These are phyloP conservation scores for Dascyllus trimaculatus DNA, from an alignment of 2,113 vertebrate genomes.

Conservation along the genomic window DNA sequence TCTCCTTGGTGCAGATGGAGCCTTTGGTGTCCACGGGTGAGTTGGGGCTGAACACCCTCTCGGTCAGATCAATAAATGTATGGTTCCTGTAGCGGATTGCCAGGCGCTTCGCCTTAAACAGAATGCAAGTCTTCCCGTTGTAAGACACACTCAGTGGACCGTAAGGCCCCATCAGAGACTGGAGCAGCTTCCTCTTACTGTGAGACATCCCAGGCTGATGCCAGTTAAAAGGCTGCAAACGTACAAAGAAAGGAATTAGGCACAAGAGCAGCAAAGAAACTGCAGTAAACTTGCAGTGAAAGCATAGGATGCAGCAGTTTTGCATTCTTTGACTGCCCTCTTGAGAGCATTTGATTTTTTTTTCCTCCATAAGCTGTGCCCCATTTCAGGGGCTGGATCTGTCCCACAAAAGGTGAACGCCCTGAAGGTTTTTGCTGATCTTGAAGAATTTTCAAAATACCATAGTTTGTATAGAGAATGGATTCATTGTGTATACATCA, in stretches of 20 bases:
- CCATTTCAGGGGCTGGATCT: conserved; percentile 10
- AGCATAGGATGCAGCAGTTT: conserved; percentile 2
- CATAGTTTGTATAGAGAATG: no score
- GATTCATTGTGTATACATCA: neutral
- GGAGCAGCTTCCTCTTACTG: conserved; percentile 84
- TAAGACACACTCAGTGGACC: conserved; percentile 89
- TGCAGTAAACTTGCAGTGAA: conserved; percentile 1
- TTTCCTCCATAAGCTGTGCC: neutral
- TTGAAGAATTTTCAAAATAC: neutral
- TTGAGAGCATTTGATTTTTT: conserved; percentile 17
- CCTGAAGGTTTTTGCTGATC: neutral
- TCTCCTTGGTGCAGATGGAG: conserved; percentile 93
- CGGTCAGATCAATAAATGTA: conserved; percentile 91
- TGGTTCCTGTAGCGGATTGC: conserved; percentile 92
- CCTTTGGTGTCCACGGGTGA: conserved; percentile 89
- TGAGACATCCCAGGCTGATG: conserved; percentile 79
- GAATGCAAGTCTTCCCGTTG: conserved; percentile 92
- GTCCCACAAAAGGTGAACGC: neutral
- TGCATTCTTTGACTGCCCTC: conserved; percentile 41
- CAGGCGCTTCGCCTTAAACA: conserved; percentile 95
- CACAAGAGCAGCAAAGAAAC: neutral
- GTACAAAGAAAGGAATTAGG: conserved; percentile 24
- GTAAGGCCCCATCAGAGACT: conserved; percentile 82
- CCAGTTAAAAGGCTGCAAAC: conserved; percentile 83
- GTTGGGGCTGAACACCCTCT: conserved; percentile 87